Conservation (phyloP, 2,797 vertebrate species). For the Gallinago solitaria region DNA sequence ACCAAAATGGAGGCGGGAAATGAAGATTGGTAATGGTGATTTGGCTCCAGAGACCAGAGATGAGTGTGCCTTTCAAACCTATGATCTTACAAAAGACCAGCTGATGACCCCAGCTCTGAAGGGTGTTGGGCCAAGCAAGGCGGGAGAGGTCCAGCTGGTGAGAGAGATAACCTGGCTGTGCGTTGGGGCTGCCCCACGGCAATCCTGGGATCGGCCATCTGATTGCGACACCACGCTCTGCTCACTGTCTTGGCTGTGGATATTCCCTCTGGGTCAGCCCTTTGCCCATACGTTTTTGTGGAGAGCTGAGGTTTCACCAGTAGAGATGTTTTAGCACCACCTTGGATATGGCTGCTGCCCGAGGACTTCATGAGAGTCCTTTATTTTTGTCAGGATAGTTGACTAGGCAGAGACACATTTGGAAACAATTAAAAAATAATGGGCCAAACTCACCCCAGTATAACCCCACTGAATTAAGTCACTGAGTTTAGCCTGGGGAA, state of each 20-base stretch:
- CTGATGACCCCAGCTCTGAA: not conserved
- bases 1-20: not conserved
- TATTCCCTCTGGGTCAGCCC: not conserved
- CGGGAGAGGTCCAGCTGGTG: not conserved
- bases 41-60: not conserved
- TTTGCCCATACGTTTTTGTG: not conserved
- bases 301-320: not conserved
- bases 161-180: not conserved
- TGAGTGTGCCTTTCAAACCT: not conserved
- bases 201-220: accelerated
- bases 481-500: slow-evolving; percentile 8
- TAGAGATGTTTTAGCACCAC: not conserved
- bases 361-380: not conserved
- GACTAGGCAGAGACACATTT: slow-evolving; percentile 1
- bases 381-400: slow-evolving; percentile 1
- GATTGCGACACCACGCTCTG: not conserved
- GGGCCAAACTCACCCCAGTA: slow-evolving; percentile 24
- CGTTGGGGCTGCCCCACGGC: not conserved
- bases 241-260: not conserved
- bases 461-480: slow-evolving; percentile 29
- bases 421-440: slow-evolving; percentile 48
- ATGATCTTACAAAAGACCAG: not conserved
- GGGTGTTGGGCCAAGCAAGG: not conserved
- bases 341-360: not conserved
- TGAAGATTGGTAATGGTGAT: not conserved